A percentile compares a stretch with the other conserved stretches of the same genome.
Evolutionary conservation across 2,888 invertebrate genomes (phyloP).

Genomic region (Caenorhabditis drosophilae): DNA sequence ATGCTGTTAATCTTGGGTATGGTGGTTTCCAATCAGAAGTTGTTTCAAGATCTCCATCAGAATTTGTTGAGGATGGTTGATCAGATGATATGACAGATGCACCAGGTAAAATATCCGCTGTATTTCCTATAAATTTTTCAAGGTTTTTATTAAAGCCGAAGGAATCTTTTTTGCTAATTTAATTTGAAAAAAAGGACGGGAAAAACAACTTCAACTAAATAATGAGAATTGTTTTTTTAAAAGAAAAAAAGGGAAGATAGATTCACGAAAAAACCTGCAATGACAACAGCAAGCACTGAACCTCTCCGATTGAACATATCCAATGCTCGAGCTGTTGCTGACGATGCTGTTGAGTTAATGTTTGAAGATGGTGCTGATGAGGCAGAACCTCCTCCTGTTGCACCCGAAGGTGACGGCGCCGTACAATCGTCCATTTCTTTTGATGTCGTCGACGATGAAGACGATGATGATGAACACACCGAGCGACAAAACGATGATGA

Average conservation of each 20-base stretch:
- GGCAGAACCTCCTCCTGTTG: conserved; percentile 1
- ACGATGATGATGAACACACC: no score
- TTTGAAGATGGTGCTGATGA: no score
- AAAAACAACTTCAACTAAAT: neutral
- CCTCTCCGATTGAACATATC: conserved; percentile 60
- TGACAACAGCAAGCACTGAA: conserved; percentile 58
- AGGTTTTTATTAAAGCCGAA: neutral
- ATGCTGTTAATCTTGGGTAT: conserved; percentile 62
- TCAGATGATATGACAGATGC: conserved; percentile 34
- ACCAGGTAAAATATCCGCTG: conserved; percentile 34
- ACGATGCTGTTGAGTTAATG: conserved; percentile 37
- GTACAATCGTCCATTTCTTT: neutral
- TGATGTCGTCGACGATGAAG: no score
- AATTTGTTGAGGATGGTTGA: conserved; percentile 47
- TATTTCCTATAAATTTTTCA: conserved; percentile 26
- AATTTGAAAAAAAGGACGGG: neutral
- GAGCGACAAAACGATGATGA: no score
- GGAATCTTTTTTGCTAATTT: conserved; percentile 1
- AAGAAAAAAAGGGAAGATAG: neutral
- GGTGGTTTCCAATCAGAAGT: conserved; percentile 64
- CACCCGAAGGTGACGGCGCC: neutral
- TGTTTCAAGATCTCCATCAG: conserved; percentile 43
- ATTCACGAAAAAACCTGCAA: conserved; percentile 42
- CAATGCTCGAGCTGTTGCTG: conserved; percentile 49
- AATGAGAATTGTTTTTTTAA: neutral